Conservation (phyloP, 2,888 invertebrate species). For the Pristionchus entomophagus region DNA sequence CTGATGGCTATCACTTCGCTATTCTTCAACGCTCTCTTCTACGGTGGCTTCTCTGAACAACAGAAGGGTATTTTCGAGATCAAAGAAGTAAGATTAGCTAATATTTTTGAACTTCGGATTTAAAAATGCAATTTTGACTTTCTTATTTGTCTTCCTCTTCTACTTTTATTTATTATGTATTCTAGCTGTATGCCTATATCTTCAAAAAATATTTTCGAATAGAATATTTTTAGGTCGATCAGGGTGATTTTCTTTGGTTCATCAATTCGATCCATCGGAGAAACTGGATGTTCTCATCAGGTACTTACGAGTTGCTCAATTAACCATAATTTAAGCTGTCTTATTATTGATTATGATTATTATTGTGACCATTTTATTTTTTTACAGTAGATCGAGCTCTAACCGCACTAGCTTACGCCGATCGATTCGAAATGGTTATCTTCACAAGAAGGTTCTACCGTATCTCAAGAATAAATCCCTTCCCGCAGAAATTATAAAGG, state of each 20-base stretch:
- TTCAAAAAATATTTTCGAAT: too few species aligned
- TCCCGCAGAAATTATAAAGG: neutral
- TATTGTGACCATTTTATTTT: too few species aligned
- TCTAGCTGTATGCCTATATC: too few species aligned
- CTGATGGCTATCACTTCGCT: neutral
- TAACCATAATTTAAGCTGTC: neutral
- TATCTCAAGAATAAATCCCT: neutral
- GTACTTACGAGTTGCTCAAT: neutral
- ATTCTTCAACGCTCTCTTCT: neutral
- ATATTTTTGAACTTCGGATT: too few species aligned
- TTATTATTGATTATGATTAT: too few species aligned
- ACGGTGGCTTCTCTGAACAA: neutral
- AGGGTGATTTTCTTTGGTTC: neutral
- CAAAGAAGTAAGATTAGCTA: constrained; percentile 10
- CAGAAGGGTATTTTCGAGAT: neutral
- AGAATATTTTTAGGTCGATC: neutral
- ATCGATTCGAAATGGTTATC: neutral
- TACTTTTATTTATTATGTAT: too few species aligned
- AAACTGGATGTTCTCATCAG: neutral
- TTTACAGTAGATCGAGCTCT: neutral
- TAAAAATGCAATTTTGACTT: too few species aligned
- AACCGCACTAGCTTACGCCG: neutral
- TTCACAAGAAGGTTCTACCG: neutral
- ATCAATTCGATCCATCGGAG: neutral
- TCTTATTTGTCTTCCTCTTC: too few species aligned